A percentile compares a stretch with the other conserved stretches of the same genome.
These are phyloP conservation scores for Camponotus floridanus DNA, from an alignment of 1,140 invertebrate species.

Conservation along the genomic window DNA sequence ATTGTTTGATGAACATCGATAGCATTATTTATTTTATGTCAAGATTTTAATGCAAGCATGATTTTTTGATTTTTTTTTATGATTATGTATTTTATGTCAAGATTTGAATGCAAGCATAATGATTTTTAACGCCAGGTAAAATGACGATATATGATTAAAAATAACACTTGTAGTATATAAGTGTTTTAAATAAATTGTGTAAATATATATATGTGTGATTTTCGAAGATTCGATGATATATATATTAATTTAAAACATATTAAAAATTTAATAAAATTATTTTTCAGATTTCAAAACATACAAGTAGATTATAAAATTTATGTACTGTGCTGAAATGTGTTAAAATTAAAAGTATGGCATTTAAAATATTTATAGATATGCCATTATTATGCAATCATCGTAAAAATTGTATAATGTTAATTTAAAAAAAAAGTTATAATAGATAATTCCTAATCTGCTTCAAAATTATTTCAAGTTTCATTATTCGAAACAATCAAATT, in stretches of 20 bases:
- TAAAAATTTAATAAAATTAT: neutral
- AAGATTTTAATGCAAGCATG: neutral
- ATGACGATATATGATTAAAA: neutral
- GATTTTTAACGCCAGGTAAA: conserved; percentile 2
- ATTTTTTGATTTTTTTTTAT: too few relatives aligned
- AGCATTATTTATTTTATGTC: neutral
- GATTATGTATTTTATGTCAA: neutral
- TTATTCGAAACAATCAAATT: neutral
- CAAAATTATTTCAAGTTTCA: conserved; percentile 3
- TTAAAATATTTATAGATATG: conserved; percentile 14
- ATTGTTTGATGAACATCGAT: neutral
- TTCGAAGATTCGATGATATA: neutral
- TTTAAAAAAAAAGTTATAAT: neutral
- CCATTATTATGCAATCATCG: conserved; percentile 4
- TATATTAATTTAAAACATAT: neutral
- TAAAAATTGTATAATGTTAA: conserved; percentile 5
- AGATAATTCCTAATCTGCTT: neutral
- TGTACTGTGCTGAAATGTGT: neutral
- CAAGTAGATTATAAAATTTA: neutral
- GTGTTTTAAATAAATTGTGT: neutral
- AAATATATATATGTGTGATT: neutral
- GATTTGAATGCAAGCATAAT: conserved; percentile 4
- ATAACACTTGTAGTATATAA: neutral
- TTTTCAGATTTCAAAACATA: neutral
- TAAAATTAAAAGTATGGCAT: neutral